Percentiles rank a stretch among this genome's conserved stretches.
phyloP scores from a whole-genome alignment of 2,888 invertebrate genomes.

The Nemurella pictetii region DNA sequence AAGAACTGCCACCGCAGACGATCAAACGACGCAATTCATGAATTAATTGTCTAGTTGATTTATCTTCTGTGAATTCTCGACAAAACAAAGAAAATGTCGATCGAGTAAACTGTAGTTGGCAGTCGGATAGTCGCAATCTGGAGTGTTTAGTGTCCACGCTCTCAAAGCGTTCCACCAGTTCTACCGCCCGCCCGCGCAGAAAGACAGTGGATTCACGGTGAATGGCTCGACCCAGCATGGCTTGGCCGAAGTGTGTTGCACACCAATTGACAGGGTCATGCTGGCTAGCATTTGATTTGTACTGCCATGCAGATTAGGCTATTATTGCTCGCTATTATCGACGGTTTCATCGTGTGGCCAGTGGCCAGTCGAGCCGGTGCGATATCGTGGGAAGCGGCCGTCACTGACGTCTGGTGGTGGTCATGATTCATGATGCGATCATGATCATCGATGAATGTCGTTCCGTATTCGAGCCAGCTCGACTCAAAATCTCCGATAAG shows the following conservation, averaged over 20 bases:
- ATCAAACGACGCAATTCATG: no score
- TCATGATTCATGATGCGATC: not conserved
- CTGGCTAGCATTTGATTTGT: not conserved
- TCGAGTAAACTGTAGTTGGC: no score
- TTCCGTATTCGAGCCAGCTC: not conserved
- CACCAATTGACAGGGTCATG: not conserved
- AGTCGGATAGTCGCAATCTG: no score
- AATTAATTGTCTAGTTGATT: no score
- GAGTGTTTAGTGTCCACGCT: no score
- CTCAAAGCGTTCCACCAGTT: no score
- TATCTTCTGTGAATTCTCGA: no score
- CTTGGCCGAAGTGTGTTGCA: not conserved
- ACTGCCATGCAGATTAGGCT: conserved; percentile 4
- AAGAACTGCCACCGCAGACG: no score
- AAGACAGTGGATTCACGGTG: not conserved
- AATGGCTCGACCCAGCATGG: not conserved
- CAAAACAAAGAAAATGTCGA: no score
- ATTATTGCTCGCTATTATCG: not conserved
- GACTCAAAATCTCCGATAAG: conserved; percentile 1
- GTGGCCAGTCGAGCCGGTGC: not conserved
- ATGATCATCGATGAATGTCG: conserved; percentile 11
- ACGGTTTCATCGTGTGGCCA: not conserved
- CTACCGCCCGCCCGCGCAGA: no score
- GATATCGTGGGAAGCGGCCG: not conserved
- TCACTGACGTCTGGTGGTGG: not conserved